A percentile compares a stretch with the other conserved stretches of the same genome.
phyloP scores from a whole-genome alignment of 2,888 invertebrate species.

The Polydrusus pterygomalis region DNA sequence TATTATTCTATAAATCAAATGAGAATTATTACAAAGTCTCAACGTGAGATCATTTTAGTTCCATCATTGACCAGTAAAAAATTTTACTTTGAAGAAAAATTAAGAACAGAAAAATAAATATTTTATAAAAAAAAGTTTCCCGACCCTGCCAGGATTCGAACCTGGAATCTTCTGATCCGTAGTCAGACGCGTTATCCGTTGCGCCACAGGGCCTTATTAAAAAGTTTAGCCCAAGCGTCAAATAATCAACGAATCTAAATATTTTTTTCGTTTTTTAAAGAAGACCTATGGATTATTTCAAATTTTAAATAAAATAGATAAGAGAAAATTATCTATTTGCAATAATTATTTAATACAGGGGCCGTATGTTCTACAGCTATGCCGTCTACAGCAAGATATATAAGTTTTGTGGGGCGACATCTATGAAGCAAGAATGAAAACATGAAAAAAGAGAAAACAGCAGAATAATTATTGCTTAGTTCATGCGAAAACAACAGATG shows the following conservation, averaged over 20 bases:
- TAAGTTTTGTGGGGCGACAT: neutral
- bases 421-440: neutral
- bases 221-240: neutral
- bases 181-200: conserved; percentile 77
- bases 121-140: conserved; percentile 57
- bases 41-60: too few species aligned
- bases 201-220: conserved; percentile 73
- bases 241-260: neutral
- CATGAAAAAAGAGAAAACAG: too few species aligned
- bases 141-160: conserved; percentile 76
- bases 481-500: neutral
- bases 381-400: too few species aligned
- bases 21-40: too few species aligned
- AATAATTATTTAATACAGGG: too few species aligned
- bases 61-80: too few species aligned
- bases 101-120: too few species aligned
- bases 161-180: conserved; percentile 76
- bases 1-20: too few species aligned
- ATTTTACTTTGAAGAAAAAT: too few species aligned
- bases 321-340: neutral
- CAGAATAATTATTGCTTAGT: too few species aligned
- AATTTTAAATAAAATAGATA: neutral
- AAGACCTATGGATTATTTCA: too few species aligned
- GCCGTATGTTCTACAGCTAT: too few species aligned
- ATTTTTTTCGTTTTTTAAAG: neutral